A percentile compares a stretch with the other conserved stretches of the same genome.
phyloP scores from a whole-genome alignment of 2,888 invertebrate species.

The Pinctada fucata region DNA sequence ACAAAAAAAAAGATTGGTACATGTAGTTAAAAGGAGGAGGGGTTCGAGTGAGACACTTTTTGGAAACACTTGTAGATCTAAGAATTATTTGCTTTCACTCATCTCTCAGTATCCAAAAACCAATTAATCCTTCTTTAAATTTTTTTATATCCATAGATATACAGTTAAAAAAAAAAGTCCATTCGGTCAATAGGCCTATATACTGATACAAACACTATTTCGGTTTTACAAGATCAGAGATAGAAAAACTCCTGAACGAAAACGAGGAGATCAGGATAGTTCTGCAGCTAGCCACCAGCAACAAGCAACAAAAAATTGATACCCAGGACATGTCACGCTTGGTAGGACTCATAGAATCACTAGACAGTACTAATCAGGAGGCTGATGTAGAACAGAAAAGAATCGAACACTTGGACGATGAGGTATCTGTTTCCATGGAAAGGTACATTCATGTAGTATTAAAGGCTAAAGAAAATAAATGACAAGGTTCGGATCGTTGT shows the following conservation, averaged over 20 bases:
- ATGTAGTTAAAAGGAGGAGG: too few relatives aligned
- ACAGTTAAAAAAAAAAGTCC: too few relatives aligned
- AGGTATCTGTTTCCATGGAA: constrained; percentile 42
- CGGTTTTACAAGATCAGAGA: constrained; percentile 50
- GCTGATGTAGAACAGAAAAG: constrained; percentile 56
- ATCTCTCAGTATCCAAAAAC: too few relatives aligned
- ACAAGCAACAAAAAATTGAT: constrained; percentile 60
- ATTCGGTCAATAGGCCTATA: too few relatives aligned
- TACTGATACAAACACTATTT: too few relatives aligned
- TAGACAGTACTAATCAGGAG: constrained; percentile 54
- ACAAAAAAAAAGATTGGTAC: too few relatives aligned
- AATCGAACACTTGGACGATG: constrained; percentile 53
- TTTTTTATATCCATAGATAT: too few relatives aligned
- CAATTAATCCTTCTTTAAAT: too few relatives aligned
- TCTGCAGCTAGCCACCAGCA: constrained; percentile 58
- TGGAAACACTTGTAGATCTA: too few relatives aligned
- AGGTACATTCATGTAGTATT: neutral
- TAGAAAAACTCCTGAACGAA: constrained; percentile 59
- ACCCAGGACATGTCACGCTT: constrained; percentile 49
- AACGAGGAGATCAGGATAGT: constrained; percentile 61
- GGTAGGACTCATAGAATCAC: constrained; percentile 48
- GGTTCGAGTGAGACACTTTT: too few relatives aligned
- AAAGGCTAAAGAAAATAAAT: neutral
- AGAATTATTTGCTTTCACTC: too few relatives aligned
- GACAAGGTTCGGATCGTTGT: too few relatives aligned